Conservation (phyloP, 2,113 vertebrate species). For the Tichodroma muraria region DNA sequence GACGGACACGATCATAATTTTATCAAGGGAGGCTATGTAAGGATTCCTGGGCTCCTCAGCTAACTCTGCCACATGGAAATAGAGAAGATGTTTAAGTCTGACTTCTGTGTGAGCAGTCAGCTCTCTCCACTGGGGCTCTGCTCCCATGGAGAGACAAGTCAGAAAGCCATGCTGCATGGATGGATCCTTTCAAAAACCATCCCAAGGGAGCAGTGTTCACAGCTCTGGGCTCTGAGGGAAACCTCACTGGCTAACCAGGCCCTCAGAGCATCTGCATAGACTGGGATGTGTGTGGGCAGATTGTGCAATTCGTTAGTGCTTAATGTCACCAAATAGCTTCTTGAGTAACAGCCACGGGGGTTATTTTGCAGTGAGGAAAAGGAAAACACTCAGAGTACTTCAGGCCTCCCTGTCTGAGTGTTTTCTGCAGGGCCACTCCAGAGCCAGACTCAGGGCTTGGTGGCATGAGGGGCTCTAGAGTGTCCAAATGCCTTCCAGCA, state of each 20-base stretch:
- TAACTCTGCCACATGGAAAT: background rate
- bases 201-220: fast-evolving
- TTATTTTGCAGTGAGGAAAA: background rate
- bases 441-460: background rate
- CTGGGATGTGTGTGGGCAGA: background rate
- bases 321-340: background rate
- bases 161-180: fast-evolving
- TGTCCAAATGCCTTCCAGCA: background rate
- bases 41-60: background rate
- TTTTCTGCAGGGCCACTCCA: too few species aligned
- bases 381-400: background rate
- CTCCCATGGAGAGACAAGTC: background rate
- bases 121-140: background rate
- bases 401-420: background rate
- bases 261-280: fast-evolving
- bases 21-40: background rate
- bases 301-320: background rate
- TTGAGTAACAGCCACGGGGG: fast-evolving
- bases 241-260: background rate
- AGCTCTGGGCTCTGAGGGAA: background rate
- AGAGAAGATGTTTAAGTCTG: background rate
- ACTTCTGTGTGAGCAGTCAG: background rate
- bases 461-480: fast-evolving
- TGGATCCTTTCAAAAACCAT: background rate
- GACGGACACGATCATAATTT: background rate